Evolutionary conservation across 2,113 vertebrate genomes (phyloP).

Genomic region (Xyrauchen texanus): DNA sequence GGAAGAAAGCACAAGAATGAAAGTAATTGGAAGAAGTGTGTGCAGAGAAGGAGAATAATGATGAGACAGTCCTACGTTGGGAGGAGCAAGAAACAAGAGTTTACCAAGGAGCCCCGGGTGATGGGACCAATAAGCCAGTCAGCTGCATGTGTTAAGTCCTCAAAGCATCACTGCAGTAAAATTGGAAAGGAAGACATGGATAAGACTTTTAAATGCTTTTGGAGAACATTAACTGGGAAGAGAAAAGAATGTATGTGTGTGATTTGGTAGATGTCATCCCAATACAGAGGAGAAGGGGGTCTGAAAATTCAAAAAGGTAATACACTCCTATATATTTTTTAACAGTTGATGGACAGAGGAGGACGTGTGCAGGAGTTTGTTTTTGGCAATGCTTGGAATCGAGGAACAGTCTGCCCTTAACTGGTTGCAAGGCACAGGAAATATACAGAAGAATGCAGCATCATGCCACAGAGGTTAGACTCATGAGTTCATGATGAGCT

Average conservation of each 20-base stretch:
- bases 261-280: constrained; percentile 23
- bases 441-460: neutral
- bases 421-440: constrained; percentile 10
- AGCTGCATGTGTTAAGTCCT: constrained; percentile 21
- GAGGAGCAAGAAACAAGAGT: neutral
- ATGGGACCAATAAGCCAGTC: constrained; percentile 34
- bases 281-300: constrained; percentile 18
- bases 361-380: constrained; percentile 35
- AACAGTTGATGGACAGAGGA: constrained; percentile 24
- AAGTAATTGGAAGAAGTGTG: constrained; percentile 8
- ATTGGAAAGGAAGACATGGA: constrained; percentile 26
- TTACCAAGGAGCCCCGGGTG: constrained; percentile 7
- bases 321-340: constrained; percentile 21
- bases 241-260: constrained; percentile 27
- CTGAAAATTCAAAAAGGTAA: constrained; percentile 25
- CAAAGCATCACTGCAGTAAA: constrained; percentile 28
- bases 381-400: constrained; percentile 38
- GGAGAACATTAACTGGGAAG: constrained; percentile 41
- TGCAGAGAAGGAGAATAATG: constrained; percentile 31
- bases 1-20: neutral
- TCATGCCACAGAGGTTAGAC: neutral
- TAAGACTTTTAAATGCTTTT: constrained; percentile 29
- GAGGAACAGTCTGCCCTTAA: constrained; percentile 20
- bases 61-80: constrained; percentile 25
- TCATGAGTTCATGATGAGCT: constrained; percentile 15